phyloP scores from a whole-genome alignment of 2,797 vertebrate genomes.

The Momotus momota region DNA sequence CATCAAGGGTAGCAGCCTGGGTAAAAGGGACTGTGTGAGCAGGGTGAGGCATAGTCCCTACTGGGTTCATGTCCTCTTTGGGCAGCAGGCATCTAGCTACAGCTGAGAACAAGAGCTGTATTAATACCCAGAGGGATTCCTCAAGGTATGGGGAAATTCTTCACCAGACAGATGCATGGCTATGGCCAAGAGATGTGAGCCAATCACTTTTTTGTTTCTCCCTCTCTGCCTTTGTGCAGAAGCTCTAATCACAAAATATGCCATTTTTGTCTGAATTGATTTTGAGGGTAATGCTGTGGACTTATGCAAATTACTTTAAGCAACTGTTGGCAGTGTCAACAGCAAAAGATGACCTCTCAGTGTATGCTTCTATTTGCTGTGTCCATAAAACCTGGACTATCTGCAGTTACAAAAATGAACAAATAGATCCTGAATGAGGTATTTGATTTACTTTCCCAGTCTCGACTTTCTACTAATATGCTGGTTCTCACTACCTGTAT shows the following conservation, averaged over 20 bases:
- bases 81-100: rapidly evolving
- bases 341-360: not conserved
- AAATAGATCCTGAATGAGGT: not conserved
- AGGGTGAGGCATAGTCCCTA: not conserved
- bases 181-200: not conserved
- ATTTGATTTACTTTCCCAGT: not conserved
- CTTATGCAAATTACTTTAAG: slow-evolving; percentile 3
- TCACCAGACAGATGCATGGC: not conserved
- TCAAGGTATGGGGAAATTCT: not conserved
- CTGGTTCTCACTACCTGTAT: not conserved
- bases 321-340: not conserved
- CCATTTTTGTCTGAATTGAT: not conserved
- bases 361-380: not conserved
- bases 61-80: not conserved
- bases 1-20: not conserved
- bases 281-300: not conserved
- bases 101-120: not conserved
- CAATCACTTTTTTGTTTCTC: not conserved
- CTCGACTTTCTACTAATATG: not conserved
- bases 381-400: not conserved
- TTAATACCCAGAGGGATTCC: not conserved
- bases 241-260: not conserved
- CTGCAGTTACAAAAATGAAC: not conserved
- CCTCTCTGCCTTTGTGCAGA: not conserved
- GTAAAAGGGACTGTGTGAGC: not conserved